Evolutionary conservation across 2,113 vertebrate species (phyloP).

Genomic region (Psephotus haematonotus): DNA sequence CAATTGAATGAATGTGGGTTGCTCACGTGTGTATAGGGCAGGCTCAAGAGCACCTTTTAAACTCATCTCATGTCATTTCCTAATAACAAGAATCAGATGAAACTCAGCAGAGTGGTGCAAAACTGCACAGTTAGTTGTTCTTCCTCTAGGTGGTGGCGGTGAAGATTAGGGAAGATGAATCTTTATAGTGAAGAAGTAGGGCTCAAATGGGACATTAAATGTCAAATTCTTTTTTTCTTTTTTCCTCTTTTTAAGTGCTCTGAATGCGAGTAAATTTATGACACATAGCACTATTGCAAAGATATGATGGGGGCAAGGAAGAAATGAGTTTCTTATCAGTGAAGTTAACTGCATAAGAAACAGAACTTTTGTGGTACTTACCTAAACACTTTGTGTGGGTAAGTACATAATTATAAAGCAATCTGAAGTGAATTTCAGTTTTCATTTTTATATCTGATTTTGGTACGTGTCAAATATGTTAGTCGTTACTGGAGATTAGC

Average conservation of each 20-base stretch:
- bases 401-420: background rate
- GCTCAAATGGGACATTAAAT: background rate
- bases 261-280: background rate
- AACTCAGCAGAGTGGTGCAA: background rate
- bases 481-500: background rate
- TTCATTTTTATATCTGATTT: background rate
- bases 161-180: background rate
- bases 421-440: background rate
- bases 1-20: fast-evolving
- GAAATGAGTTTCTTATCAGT: background rate
- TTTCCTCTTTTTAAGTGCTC: background rate
- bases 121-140: background rate
- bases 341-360: background rate
- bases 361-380: background rate
- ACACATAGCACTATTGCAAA: background rate
- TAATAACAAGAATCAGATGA: background rate
- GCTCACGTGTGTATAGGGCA: fast-evolving
- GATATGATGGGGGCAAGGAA: background rate
- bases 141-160: background rate
- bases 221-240: background rate
- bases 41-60: background rate
- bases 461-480: background rate
- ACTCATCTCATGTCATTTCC: background rate
- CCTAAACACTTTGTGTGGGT: too few relatives aligned
- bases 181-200: background rate